These are phyloP conservation scores for Coracopsis vasa DNA, from an alignment of 2,113 vertebrate species.

Conservation along the genomic window DNA sequence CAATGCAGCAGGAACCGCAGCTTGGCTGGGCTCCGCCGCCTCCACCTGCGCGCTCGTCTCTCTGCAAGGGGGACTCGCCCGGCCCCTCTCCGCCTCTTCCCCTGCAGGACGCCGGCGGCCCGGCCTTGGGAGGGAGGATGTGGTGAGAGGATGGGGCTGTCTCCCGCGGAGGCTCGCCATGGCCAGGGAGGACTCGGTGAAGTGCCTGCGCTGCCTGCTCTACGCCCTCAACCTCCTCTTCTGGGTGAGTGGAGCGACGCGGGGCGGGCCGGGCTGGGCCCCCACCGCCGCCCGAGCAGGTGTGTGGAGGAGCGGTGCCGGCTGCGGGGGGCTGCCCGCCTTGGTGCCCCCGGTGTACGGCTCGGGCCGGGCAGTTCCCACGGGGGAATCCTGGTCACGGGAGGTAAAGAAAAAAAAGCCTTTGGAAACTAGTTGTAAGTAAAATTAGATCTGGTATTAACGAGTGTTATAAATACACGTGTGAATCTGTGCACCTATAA, in stretches of 20 bases:
- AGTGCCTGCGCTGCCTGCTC: constrained; percentile 91
- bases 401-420: not conserved
- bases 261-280: not conserved
- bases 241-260: constrained; percentile 85
- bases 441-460: constrained; percentile 30
- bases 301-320: not conserved
- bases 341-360: not conserved
- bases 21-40: not conserved
- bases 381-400: fast-evolving
- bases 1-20: too few relatives aligned
- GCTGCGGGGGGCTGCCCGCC: not conserved
- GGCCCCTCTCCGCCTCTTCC: not conserved
- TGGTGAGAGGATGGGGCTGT: constrained; percentile 81
- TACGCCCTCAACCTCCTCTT: constrained; percentile 95
- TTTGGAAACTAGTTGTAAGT: not conserved
- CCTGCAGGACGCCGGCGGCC: constrained; percentile 39
- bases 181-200: constrained; percentile 97
- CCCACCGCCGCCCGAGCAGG: constrained; percentile 39
- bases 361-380: not conserved
- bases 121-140: constrained; percentile 62
- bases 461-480: constrained; percentile 38
- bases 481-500: not conserved
- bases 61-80: not conserved
- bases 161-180: constrained; percentile 77
- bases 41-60: not conserved